phyloP scores from a whole-genome alignment of 1,140 invertebrate species.

The Calephelis virginiensis region DNA sequence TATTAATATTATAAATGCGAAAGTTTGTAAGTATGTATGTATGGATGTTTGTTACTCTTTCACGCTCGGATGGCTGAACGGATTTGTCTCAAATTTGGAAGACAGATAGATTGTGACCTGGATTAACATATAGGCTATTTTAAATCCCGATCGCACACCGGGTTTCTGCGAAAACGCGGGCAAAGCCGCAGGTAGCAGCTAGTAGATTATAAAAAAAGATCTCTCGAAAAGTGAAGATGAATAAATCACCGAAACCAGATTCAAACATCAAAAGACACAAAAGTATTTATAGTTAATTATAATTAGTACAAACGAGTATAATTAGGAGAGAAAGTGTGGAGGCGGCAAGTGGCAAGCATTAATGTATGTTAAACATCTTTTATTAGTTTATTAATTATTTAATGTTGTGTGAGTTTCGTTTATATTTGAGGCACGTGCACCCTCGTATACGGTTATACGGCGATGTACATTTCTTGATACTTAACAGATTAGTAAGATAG shows the following conservation, averaged over 20 bases:
- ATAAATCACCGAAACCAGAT: not conserved
- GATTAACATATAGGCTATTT: too few relatives aligned
- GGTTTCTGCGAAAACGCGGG: too few relatives aligned
- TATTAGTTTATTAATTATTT: conserved; percentile 51
- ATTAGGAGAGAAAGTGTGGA: not conserved
- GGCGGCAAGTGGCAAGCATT: not conserved
- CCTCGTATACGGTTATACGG: conserved; percentile 21
- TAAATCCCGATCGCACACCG: too few relatives aligned
- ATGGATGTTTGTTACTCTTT: too few relatives aligned
- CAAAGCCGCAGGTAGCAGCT: too few relatives aligned
- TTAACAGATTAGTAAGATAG: not conserved
- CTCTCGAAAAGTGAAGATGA: too few relatives aligned
- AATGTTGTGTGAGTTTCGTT: conserved; percentile 40
- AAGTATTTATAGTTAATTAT: conserved; percentile 9
- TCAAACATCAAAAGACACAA: not conserved
- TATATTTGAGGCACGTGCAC: conserved; percentile 44
- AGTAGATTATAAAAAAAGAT: too few relatives aligned
- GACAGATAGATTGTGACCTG: too few relatives aligned
- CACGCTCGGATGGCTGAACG: too few relatives aligned
- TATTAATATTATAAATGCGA: too few relatives aligned
- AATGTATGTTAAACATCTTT: conserved; percentile 19
- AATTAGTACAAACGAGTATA: conserved; percentile 1
- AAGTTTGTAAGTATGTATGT: too few relatives aligned
- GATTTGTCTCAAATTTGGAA: too few relatives aligned
- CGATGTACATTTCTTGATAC: conserved; percentile 30